Conservation (phyloP, 2,113 vertebrate genomes). For the Salminus brasiliensis region DNA sequence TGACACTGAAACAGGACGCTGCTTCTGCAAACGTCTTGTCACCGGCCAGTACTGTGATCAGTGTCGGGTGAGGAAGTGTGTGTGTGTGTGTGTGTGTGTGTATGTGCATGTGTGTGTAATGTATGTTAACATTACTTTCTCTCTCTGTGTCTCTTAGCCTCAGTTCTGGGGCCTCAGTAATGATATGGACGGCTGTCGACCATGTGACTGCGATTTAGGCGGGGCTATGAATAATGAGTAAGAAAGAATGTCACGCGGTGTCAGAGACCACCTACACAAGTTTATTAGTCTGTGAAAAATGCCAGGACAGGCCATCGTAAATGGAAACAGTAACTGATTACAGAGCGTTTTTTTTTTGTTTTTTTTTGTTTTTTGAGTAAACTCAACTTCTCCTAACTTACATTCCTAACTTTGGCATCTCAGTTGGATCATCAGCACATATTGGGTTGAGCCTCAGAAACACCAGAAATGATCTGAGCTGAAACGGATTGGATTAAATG, state of each 20-base stretch:
- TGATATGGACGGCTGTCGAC: constrained; percentile 91
- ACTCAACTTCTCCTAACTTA: too few relatives aligned
- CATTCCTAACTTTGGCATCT: too few relatives aligned
- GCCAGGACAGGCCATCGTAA: too few relatives aligned
- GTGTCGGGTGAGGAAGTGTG: constrained; percentile 81
- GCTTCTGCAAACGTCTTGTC: constrained; percentile 94
- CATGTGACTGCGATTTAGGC: constrained; percentile 92
- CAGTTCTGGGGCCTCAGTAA: constrained; percentile 94
- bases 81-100: constrained; percentile 5
- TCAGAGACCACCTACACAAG: background rate
- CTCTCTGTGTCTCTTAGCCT: constrained; percentile 73
- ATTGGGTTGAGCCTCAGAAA: too few relatives aligned
- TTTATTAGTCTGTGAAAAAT: too few relatives aligned
- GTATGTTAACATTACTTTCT: background rate
- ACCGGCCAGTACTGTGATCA: constrained; percentile 85
- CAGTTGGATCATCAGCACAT: too few relatives aligned
- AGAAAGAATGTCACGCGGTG: constrained; percentile 45
- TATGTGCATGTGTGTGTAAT: background rate
- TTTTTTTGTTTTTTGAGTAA: too few relatives aligned
- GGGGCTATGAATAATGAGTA: constrained; percentile 89
- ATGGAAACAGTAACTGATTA: too few relatives aligned
- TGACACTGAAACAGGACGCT: constrained; percentile 83
- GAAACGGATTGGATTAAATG: too few relatives aligned
- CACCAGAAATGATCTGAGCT: too few relatives aligned
- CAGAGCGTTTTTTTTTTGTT: too few relatives aligned